These are phyloP conservation scores for Callimico goeldii DNA, from an alignment of 2,797 vertebrate species.

Conservation along the genomic window DNA sequence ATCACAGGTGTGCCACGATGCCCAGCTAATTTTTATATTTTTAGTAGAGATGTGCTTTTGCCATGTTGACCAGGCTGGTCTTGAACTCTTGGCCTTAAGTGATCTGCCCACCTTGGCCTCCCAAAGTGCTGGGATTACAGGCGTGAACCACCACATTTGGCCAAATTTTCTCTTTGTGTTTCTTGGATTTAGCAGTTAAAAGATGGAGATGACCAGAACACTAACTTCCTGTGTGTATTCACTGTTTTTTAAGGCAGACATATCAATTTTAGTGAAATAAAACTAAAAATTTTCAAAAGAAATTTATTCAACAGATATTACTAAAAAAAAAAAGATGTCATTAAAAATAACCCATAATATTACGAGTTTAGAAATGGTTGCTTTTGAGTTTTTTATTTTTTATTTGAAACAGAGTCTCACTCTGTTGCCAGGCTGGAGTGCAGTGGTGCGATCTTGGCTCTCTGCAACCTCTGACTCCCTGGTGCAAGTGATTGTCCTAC, in stretches of 20 bases:
- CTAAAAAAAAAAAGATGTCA: neutral
- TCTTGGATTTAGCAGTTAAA: neutral
- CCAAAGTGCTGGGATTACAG: neutral
- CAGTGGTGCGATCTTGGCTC: too few relatives aligned
- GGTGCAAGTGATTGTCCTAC: too few relatives aligned
- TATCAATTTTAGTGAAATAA: neutral
- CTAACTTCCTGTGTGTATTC: neutral
- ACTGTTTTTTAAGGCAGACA: neutral
- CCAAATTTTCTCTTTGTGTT: neutral
- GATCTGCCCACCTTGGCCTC: neutral
- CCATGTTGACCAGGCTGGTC: too few relatives aligned
- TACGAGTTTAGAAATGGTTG: neutral
- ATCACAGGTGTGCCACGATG: neutral
- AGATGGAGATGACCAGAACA: neutral
- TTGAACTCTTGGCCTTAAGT: neutral
- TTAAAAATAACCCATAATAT: neutral
- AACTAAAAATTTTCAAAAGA: neutral
- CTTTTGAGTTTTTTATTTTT: neutral
- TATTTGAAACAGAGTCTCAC: too few relatives aligned
- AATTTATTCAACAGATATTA: neutral
- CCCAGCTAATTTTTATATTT: neutral
- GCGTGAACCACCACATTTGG: rapidly evolving
- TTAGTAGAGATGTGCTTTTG: neutral
- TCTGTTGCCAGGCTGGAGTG: too few relatives aligned
- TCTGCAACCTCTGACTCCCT: too few relatives aligned